Percentiles rank a stretch among this genome's conserved stretches.
phyloP scores from a whole-genome alignment of 1,140 invertebrate genomes.

The Aleiodes sp. region DNA sequence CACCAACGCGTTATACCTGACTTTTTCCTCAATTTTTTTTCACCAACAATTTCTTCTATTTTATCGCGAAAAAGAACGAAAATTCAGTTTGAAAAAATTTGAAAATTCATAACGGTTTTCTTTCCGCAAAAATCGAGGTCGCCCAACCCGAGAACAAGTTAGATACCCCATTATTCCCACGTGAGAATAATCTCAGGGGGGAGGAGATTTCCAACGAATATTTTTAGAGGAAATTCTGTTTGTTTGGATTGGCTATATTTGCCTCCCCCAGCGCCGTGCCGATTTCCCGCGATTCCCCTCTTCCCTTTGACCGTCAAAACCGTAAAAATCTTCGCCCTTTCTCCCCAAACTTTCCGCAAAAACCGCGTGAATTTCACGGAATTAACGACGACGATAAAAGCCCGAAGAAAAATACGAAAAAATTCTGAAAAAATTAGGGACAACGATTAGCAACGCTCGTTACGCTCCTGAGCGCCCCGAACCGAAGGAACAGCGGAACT shows the following conservation, averaged over 20 bases:
- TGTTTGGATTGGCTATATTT: slow-evolving; percentile 37
- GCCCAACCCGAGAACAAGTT: slow-evolving; percentile 8
- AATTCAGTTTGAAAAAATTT: neutral
- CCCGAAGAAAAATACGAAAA: neutral
- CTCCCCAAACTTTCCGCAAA: neutral
- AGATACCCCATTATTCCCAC: slow-evolving; percentile 29
- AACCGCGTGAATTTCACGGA: neutral
- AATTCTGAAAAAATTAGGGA: neutral
- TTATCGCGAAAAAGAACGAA: neutral
- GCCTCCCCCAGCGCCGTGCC: neutral
- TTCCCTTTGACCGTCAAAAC: neutral
- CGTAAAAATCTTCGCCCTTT: neutral
- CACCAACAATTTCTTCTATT: slow-evolving; percentile 3
- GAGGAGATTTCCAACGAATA: slow-evolving; percentile 27
- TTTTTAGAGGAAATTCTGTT: slow-evolving; percentile 36
- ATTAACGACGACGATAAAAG: no score
- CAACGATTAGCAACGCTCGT: neutral
- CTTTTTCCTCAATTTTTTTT: neutral
- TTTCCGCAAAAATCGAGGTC: neutral
- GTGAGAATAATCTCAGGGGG: slow-evolving; percentile 8
- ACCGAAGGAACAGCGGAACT: slow-evolving; percentile 20
- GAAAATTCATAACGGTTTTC: neutral
- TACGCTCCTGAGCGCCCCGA: slow-evolving; percentile 20
- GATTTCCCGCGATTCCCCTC: neutral
- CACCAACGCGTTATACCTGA: slow-evolving; percentile 1